Percentiles rank a stretch among this genome's conserved stretches.
phyloP scores from a whole-genome alignment of 2,113 vertebrate genomes.

The Piaya cayana region DNA sequence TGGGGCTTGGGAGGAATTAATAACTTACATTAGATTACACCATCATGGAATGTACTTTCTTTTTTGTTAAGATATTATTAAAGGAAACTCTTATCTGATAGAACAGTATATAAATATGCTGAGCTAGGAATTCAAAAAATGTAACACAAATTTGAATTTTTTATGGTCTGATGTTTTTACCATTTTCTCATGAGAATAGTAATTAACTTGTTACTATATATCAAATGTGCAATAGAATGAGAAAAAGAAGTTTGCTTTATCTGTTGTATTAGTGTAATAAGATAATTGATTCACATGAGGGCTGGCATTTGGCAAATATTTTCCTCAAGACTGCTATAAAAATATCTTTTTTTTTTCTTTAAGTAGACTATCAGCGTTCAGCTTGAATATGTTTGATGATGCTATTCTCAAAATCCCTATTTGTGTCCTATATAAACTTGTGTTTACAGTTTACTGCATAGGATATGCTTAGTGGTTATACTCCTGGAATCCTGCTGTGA shows the following conservation, averaged over 20 bases:
- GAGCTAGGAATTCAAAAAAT: neutral
- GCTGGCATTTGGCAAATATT: neutral
- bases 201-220: neutral
- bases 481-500: neutral
- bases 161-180: neutral
- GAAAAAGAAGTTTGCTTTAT: neutral
- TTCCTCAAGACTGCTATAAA: neutral
- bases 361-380: neutral
- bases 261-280: neutral
- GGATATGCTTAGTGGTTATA: neutral
- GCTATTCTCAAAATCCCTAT: neutral
- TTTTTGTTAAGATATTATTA: neutral
- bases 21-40: neutral
- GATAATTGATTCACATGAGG: neutral
- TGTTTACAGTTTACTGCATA: neutral
- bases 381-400: neutral
- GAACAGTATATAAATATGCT: neutral
- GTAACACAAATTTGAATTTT: neutral
- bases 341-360: neutral
- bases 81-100: neutral
- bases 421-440: neutral
- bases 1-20: neutral
- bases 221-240: neutral
- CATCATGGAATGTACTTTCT: neutral
- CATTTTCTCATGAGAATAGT: neutral